These are phyloP conservation scores for Sparus aurata DNA, from an alignment of 2,797 vertebrate genomes.

Conservation along the genomic window DNA sequence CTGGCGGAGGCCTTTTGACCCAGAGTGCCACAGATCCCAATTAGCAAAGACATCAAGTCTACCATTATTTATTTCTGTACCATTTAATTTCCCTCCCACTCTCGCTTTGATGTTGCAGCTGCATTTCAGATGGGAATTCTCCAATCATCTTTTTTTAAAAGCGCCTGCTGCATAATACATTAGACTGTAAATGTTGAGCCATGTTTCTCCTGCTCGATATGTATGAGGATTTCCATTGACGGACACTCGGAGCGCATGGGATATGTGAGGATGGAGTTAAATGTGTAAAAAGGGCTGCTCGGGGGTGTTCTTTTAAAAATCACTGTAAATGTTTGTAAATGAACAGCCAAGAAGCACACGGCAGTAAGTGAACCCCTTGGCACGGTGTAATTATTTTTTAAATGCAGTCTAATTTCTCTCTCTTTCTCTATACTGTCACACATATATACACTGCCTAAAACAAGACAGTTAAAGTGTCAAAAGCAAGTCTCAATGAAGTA, in stretches of 20 bases:
- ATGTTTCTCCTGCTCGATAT: slow-evolving; percentile 54
- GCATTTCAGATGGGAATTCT: slow-evolving; percentile 78
- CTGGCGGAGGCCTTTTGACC: slow-evolving; percentile 69
- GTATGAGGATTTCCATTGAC: slow-evolving; percentile 58
- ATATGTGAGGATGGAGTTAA: slow-evolving; percentile 27
- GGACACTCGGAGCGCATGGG: slow-evolving; percentile 25
- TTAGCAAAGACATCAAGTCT: slow-evolving; percentile 81
- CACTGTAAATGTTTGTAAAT: slow-evolving; percentile 25
- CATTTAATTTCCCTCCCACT: slow-evolving; percentile 81
- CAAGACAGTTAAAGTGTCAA: slow-evolving; percentile 22
- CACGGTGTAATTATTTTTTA: slow-evolving; percentile 22
- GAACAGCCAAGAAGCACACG: slow-evolving; percentile 29
- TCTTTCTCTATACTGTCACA: background rate
- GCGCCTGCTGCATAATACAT: slow-evolving; percentile 76
- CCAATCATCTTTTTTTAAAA: slow-evolving; percentile 79
- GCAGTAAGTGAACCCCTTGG: slow-evolving; percentile 23
- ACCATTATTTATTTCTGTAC: slow-evolving; percentile 80
- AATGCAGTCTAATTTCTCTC: slow-evolving; percentile 12
- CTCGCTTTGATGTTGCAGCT: slow-evolving; percentile 78
- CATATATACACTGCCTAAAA: slow-evolving; percentile 10
- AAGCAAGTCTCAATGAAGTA: background rate
- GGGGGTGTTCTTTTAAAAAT: slow-evolving; percentile 34
- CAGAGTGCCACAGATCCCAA: slow-evolving; percentile 73
- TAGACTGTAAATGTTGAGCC: slow-evolving; percentile 73
- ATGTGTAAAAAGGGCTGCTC: slow-evolving; percentile 16